Base-by-base conservation (phyloP, 2,888 invertebrate genomes). In the Orthonychiurus folsomi region DNA sequence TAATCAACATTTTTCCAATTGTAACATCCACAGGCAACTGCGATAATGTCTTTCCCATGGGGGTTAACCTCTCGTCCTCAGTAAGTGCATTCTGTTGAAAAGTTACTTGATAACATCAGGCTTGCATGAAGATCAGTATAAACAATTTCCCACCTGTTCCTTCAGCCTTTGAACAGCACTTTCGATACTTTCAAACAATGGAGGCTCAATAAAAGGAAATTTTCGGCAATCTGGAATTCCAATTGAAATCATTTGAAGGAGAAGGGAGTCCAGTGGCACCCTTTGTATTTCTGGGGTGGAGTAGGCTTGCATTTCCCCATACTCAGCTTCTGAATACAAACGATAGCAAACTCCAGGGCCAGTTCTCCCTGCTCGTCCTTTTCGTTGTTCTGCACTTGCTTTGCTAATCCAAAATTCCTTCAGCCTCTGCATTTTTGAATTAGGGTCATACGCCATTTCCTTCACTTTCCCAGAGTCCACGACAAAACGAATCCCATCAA, bases 321-420 rank as follows among this genome's bases (percentile, higher is more conserved):
- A 92, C 72, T 93, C 90, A 67, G 87, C 83, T 74, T 92, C 89
- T 0, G 89, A 85, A 78, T 89, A 93, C 1, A 93, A 80, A 15
- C 97, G 85, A 77, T 86, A 99, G 76, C 96, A 97, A 2, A 91
- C 87, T 1, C 97, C 97, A 0, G 97, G 96, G 2, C 97, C 92
- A 23, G 79, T 77, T 62, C 82, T 75, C 55, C 81, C 80, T 57
- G 94, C 93, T 74, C 96, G 83, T 12, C 97, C 97, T 77, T 94
- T 93, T 60, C 97, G 82, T 77, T 99, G 97, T 75, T 97, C 94
- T 2, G 96, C 94, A 74, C 93, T 93, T 0, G 97, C 96, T 79
- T 92, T 86, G n/a, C 95, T 94, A 69, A 97, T 92, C 88, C 89
- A 93, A 76, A 93, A 93, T 79, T 99, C 96, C 76, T 93, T 90